phyloP scores from a whole-genome alignment of 2,797 vertebrate species.

The Tangara arthus region DNA sequence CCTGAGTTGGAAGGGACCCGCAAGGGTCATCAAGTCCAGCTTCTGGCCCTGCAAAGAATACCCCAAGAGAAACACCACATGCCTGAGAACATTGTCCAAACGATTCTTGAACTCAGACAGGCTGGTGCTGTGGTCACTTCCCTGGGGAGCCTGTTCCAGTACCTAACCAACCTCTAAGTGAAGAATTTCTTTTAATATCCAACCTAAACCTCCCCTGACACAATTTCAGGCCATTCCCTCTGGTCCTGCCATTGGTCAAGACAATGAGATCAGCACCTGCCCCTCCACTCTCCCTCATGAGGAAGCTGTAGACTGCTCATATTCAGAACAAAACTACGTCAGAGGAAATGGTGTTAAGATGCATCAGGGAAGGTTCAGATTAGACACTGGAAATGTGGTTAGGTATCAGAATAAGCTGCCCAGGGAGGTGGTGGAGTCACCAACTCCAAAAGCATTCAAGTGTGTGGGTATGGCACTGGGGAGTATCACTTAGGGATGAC shows the following conservation, averaged over 20 bases:
- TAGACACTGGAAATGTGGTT: background rate
- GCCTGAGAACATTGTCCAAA: background rate
- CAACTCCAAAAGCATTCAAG: background rate
- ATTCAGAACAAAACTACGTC: background rate
- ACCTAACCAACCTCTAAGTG: fast-evolving
- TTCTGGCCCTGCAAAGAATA: background rate
- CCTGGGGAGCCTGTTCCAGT: background rate
- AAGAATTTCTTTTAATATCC: background rate
- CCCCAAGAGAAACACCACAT: no score
- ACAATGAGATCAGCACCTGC: background rate
- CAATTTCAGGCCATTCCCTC: background rate
- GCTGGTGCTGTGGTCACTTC: background rate
- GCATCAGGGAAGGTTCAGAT: background rate
- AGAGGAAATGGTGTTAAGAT: background rate
- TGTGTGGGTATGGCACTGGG: background rate
- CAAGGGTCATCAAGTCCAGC: fast-evolving
- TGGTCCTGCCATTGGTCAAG: background rate
- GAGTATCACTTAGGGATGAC: no score
- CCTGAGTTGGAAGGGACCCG: background rate
- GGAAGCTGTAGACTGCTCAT: background rate
- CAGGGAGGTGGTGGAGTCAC: background rate
- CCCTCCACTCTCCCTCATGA: fast-evolving
- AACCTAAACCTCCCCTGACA: background rate
- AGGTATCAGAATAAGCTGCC: background rate
- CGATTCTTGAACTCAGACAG: background rate